Base-by-base conservation (phyloP, 2,888 invertebrate genomes). In the Mamestra brassicae region DNA sequence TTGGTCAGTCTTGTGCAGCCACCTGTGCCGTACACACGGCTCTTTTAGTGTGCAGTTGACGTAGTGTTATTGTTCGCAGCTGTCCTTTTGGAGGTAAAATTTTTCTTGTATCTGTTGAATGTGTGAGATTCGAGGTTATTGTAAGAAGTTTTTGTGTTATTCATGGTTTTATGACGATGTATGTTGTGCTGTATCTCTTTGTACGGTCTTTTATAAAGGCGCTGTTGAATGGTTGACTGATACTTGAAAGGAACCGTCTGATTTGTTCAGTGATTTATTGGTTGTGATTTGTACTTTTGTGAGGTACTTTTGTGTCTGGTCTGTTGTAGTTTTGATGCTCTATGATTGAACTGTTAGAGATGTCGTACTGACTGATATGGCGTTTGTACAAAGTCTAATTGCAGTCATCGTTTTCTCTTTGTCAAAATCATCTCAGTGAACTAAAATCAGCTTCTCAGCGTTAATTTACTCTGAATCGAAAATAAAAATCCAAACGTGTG, bases 1-100 rank as follows among this genome's bases (percentile, higher is more conserved):
- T 67, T 89, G 86, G 89, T 89, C 93, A 94, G 94, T 95, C 89
- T 92, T 90, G 92, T 91, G 91, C 92, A 93, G 91, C 94, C 95
- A 94, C 93, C 94, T 95, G 95, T 94, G 93, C 91, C 91, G 92
- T 89, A 85, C 91, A 93, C 92, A 93, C 92, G 93, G 90, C 87
- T 90, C 89, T 90, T 89, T 91, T 89, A 88, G 88, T 90, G 91
- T 86, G 86, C 89, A 90, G 89, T 90, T 90, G 91, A 92, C 89
- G 89, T 88, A 92, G 93, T 93, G 91, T 91, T 92, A 91, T 93
- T 93, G 92, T 94, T 85, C 86, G 85, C 81, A 86, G 89, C 91
- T 93, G 91, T 89, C 88, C 80, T 80, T 68, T 76, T 82, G 65
- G 85, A 93, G 93, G 93, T 93, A 91, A 87, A 50, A 66, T 85